Evolutionary conservation across 1,140 invertebrate genomes (phyloP).

Genomic region (Orchestia grillus): DNA sequence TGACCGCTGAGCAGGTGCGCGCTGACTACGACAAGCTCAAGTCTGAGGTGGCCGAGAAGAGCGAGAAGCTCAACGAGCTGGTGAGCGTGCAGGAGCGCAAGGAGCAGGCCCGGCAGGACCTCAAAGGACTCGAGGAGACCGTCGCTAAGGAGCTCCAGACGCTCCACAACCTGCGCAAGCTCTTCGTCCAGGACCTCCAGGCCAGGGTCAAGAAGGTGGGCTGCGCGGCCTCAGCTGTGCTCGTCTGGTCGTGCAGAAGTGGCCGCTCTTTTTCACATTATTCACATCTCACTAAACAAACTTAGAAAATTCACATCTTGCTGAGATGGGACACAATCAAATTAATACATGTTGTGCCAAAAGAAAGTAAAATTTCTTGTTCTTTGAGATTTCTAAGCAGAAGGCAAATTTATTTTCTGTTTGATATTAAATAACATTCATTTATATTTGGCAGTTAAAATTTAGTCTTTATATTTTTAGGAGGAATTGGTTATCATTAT

Average conservation of each 20-base stretch:
- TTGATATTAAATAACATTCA: background rate
- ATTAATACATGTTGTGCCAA: background rate
- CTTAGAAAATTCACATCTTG: background rate
- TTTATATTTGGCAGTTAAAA: no score
- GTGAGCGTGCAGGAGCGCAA: conserved; percentile 90
- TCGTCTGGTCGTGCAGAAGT: background rate
- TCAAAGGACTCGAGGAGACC: conserved; percentile 96
- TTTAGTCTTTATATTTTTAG: no score
- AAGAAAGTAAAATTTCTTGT: background rate
- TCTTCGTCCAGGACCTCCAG: conserved; percentile 98
- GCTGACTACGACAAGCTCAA: conserved; percentile 96
- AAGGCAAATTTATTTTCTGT: background rate
- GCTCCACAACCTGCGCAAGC: conserved; percentile 94
- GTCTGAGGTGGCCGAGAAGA: conserved; percentile 94
- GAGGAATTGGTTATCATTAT: no score
- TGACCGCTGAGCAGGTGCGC: conserved; percentile 94
- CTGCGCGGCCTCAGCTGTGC: background rate
- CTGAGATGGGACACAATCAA: background rate
- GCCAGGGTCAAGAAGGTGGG: conserved; percentile 77
- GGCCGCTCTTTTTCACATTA: background rate
- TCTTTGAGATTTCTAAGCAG: background rate
- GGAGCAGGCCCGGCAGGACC: conserved; percentile 96
- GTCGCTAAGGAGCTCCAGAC: conserved; percentile 98
- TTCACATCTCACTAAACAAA: background rate
- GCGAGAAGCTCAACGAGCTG: conserved; percentile 93